These are phyloP conservation scores for Kuschelorhynchus macadamiae DNA, from an alignment of 2,888 invertebrate genomes.

Conservation along the genomic window DNA sequence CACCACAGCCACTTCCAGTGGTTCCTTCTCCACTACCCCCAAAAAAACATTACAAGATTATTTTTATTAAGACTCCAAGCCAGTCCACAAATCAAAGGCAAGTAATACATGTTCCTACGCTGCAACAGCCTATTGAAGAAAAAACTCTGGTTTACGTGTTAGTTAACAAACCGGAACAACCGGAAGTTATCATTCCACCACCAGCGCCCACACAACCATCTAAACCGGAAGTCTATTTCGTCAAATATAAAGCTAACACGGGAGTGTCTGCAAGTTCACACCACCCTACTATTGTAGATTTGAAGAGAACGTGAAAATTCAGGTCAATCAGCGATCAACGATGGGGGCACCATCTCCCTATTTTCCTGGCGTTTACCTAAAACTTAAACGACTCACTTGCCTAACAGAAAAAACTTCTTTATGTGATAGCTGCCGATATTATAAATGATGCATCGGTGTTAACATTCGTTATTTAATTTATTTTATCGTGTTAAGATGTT, in stretches of 20 bases:
- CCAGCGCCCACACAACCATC: constrained; percentile 87
- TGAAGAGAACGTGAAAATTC: no score
- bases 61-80: constrained; percentile 81
- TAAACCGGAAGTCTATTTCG: constrained; percentile 93
- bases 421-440: no score
- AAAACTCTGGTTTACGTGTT: constrained; percentile 91
- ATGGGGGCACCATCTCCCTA: no score
- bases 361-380: no score
- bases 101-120: constrained; percentile 74
- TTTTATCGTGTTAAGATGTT: no score
- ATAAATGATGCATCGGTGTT: no score
- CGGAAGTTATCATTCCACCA: constrained; percentile 83
- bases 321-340: no score
- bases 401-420: no score
- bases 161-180: constrained; percentile 89
- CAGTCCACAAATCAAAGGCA: constrained; percentile 77
- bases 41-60: constrained; percentile 92
- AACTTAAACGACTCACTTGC: no score
- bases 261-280: constrained; percentile 59
- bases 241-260: constrained; percentile 81
- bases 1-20: constrained; percentile 75
- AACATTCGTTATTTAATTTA: no score
- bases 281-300: constrained; percentile 59
- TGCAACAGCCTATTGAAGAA: constrained; percentile 86
- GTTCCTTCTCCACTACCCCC: constrained; percentile 79